Conservation (phyloP, 1,140 invertebrate species). For the Pseudomyrmex cubaensis region DNA sequence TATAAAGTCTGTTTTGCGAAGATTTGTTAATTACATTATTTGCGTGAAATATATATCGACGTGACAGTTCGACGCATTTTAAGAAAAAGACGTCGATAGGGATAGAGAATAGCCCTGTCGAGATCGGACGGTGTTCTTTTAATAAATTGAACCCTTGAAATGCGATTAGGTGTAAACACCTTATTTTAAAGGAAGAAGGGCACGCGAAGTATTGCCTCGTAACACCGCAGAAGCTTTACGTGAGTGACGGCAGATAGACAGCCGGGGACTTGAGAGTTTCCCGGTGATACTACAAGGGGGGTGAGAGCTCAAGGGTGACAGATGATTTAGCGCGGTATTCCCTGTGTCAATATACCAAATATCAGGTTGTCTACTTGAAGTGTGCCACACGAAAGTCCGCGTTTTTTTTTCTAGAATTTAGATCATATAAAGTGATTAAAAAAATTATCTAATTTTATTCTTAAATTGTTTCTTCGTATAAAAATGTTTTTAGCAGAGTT, state of each 20-base stretch:
- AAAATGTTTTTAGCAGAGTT: too few relatives aligned
- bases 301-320: constrained; percentile 75
- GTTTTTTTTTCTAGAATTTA: not conserved
- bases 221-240: constrained; percentile 64
- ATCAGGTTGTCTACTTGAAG: constrained; percentile 50
- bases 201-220: constrained; percentile 63
- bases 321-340: constrained; percentile 80
- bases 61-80: not conserved
- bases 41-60: not conserved
- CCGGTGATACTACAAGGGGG: constrained; percentile 67
- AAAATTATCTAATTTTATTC: too few relatives aligned
- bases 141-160: constrained; percentile 77
- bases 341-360: constrained; percentile 77
- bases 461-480: too few relatives aligned
- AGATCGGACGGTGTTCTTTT: constrained; percentile 64
- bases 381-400: constrained; percentile 35
- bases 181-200: constrained; percentile 74
- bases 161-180: constrained; percentile 78
- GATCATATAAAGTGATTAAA: too few relatives aligned
- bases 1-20: too few relatives aligned
- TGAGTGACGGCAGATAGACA: constrained; percentile 81
- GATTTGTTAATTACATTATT: too few relatives aligned
- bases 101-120: constrained; percentile 18
- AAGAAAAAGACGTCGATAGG: not conserved
- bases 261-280: constrained; percentile 76